Base-by-base conservation (phyloP, 2,797 vertebrate species). In the Diplodus puntazzo region DNA sequence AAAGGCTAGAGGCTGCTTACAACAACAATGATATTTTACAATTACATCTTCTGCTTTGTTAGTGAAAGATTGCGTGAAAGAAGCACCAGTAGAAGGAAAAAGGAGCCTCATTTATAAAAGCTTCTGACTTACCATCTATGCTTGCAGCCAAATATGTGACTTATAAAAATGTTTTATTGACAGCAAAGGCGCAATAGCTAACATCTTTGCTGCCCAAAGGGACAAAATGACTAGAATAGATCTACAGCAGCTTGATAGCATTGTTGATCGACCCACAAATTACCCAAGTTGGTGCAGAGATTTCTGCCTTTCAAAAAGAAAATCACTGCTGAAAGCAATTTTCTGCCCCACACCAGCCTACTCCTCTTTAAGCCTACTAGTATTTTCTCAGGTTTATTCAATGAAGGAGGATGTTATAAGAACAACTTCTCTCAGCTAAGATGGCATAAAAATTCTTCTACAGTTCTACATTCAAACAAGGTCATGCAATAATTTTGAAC, bases 1-100 rank as follows among this genome's bases (percentile, higher is more conserved):
- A 76, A 76, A 78, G 48, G 79, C 92, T 77, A 23, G 83, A 88
- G 88, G 70, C 84, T 74, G 80, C 80, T 79, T 58, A 79, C n/a
- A n/a, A 66, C 53, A 76, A 84, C 63, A 79, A 53, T 23, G 76
- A 73, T 73, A 84, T 84, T 73, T 67, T 78, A 72, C 77, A 77
- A 91, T 76, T 69, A 80, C 60, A 75, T 89, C 58, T 69, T 66
- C 39, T 79, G 77, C 76, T 85, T 88, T 77, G 67, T 81, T 53
- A 80, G 64, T 76, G 78, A 88, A 91, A 89, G 72, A 77, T 63
- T 80, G 53, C 73, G 50, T 63, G 25, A 77, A 66, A 79, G 3
- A 39, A 55, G 42, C 27, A 72, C 72, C 55, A 75, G 59, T 16
- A 60, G 62, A 18, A 79, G 52, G 21, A 43, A 59, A 54, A 39